Evolutionary conservation across 2,113 vertebrate species (phyloP).

Genomic region (Xenopus laevis): DNA sequence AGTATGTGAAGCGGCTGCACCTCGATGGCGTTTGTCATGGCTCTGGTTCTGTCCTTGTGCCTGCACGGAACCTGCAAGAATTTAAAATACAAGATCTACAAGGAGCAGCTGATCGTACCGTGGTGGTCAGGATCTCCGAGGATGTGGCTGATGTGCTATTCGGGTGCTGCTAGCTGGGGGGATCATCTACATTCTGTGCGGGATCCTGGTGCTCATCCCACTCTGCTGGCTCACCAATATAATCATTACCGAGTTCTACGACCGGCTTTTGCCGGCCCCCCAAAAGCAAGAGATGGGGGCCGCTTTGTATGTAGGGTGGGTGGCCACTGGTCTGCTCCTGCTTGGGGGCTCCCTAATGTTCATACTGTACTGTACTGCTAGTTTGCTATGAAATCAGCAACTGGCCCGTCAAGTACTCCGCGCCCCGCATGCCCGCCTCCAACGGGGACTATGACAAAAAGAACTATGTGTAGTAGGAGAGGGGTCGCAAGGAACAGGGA

Average conservation of each 20-base stretch:
- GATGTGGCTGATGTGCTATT: no score
- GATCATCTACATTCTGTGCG: no score
- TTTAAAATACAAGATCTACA: no score
- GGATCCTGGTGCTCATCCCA: constrained; percentile 85
- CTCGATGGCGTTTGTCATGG: no score
- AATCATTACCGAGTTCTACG: constrained; percentile 92
- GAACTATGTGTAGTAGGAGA: no score
- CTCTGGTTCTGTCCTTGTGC: no score
- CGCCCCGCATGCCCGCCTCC: constrained; percentile 73
- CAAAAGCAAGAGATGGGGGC: constrained; percentile 91
- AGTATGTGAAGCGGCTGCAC: no score
- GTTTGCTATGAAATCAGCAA: constrained; percentile 70
- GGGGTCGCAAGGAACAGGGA: no score
- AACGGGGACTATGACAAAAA: no score
- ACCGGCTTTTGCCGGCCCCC: constrained; percentile 73
- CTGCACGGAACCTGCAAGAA: no score
- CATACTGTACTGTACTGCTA: constrained; percentile 88
- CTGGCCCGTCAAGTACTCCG: constrained; percentile 87
- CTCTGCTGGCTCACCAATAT: constrained; percentile 95
- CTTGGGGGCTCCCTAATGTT: constrained; percentile 83
- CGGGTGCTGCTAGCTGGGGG: constrained; percentile 84
- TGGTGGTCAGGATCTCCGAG: no score
- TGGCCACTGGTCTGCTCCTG: constrained; percentile 81
- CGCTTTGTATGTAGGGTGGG: constrained; percentile 94
- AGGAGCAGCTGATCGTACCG: no score